Evolutionary conservation across 2,797 vertebrate species (phyloP), one percentile per base, ranked within the genome.

Genomic region (Cyprinodon diabolis): DNA sequence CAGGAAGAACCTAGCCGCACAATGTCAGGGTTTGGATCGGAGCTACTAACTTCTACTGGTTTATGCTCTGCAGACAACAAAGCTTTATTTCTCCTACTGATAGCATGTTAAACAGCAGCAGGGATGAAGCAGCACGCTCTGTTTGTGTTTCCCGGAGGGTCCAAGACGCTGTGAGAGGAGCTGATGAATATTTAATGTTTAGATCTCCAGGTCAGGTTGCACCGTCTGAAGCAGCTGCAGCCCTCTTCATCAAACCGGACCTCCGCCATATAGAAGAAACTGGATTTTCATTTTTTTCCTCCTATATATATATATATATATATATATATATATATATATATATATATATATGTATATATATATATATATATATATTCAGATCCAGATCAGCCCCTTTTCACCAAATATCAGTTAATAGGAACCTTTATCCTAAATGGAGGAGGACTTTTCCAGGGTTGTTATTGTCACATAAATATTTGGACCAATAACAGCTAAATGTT

Each of bases 111-210:
- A 68, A 21, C 25, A 52, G 47, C 4, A 11, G 55, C n/a, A 13
- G 55, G 21, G 55, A 56, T 25, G 55, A 56, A 8, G 17, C 30
- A 19, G 8, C 37, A 40, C 19, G 30, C 52, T 57, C 48, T 3
- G 4, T 58, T 35, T 3, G 1, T 10, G 70, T 67, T 79, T 68
- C 81, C 66, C 72, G 71, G 69, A 73, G 68, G 73, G 67, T 74
- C 72, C 56, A 84, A 84, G 87, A 86, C 56, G 68, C 10, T 71
- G 80, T 76, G 65, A 82, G 74, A 78, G 83, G 45, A 79, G 79
- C 79, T 75, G 69, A 68, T 89, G 77, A 89, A 89, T 87, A 83
- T 83, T 89, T 87, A 66, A 89, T 87, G 82, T 0, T 15, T 9
- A 62, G 72, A 76, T 19, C 45, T 37, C 71, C 78, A 78, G 78